Conservation (phyloP, 2,888 invertebrate genomes). For the Opisthograptis luteolata region DNA sequence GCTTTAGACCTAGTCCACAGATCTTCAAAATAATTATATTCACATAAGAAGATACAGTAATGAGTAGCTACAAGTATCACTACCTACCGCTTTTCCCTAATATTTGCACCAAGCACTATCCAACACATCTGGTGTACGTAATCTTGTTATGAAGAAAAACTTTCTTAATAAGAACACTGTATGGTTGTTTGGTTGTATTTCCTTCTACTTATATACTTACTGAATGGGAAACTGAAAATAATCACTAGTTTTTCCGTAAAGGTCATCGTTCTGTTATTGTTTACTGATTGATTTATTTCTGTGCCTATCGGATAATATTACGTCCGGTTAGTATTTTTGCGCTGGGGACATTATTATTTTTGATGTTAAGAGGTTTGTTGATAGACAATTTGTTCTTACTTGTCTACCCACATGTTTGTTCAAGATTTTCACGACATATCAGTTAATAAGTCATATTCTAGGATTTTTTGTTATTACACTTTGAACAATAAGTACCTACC, state of each 20-base stretch:
- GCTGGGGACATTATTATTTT: background rate
- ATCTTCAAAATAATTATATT: no score
- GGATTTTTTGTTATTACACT: no score
- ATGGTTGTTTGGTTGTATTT: conserved; percentile 68
- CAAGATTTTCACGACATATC: no score
- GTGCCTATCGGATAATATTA: background rate
- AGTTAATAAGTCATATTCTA: no score
- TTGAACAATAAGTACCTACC: no score
- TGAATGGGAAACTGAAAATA: conserved; percentile 50
- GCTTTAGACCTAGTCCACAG: no score
- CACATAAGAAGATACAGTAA: background rate
- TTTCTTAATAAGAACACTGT: conserved; percentile 80
- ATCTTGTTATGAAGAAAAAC: conserved; percentile 82
- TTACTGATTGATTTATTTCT: conserved; percentile 14
- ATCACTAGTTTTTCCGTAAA: conserved; percentile 27
- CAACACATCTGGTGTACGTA: conserved; percentile 80
- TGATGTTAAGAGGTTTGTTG: background rate
- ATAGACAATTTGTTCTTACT: background rate
- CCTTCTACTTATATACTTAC: conserved; percentile 41
- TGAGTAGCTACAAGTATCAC: background rate
- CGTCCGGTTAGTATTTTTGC: background rate
- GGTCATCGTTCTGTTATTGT: conserved; percentile 19
- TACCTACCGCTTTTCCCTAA: conserved; percentile 45
- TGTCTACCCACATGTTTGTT: no score
- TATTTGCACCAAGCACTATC: conserved; percentile 66